Evolutionary conservation across 2,888 invertebrate genomes (phyloP).

Genomic region (Drosophila conformis): DNA sequence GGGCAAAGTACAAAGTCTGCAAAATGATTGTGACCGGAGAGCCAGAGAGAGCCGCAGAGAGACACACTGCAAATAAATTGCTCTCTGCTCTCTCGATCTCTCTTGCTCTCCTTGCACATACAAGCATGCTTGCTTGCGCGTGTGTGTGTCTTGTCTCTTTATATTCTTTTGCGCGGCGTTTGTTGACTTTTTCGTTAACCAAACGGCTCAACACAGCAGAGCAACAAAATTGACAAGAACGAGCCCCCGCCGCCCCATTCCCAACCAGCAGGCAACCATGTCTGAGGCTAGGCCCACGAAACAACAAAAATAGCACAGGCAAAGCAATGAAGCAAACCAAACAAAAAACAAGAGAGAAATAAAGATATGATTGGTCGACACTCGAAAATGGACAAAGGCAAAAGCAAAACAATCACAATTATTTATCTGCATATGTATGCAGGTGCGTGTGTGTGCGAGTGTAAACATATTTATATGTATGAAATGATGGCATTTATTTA

Average conservation of each 20-base stretch:
- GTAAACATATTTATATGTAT: neutral
- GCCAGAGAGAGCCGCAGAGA: conserved; percentile 10
- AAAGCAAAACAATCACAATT: conserved; percentile 46
- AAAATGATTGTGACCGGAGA: conserved; percentile 42
- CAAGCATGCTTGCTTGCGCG: neutral
- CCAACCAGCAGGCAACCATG: neutral
- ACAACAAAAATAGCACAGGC: neutral
- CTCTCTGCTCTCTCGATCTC: neutral
- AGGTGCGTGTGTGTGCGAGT: conserved; percentile 1
- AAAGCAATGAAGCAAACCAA: neutral
- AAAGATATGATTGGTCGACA: conserved; percentile 25
- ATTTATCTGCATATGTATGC: neutral
- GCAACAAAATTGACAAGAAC: conserved; percentile 1
- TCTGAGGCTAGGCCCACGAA: conserved; percentile 8
- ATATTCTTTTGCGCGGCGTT: conserved; percentile 31
- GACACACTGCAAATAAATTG: neutral
- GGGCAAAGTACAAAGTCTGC: conserved; percentile 82
- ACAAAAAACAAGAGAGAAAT: neutral
- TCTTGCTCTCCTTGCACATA: neutral
- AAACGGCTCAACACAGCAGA: conserved; percentile 3
- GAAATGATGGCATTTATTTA: neutral
- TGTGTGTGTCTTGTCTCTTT: conserved; percentile 8
- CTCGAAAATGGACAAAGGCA: conserved; percentile 9
- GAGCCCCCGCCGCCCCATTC: neutral
- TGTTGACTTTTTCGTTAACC: conserved; percentile 46